Base-by-base conservation (phyloP, 2,888 invertebrate species). In the Patella caerulea region DNA sequence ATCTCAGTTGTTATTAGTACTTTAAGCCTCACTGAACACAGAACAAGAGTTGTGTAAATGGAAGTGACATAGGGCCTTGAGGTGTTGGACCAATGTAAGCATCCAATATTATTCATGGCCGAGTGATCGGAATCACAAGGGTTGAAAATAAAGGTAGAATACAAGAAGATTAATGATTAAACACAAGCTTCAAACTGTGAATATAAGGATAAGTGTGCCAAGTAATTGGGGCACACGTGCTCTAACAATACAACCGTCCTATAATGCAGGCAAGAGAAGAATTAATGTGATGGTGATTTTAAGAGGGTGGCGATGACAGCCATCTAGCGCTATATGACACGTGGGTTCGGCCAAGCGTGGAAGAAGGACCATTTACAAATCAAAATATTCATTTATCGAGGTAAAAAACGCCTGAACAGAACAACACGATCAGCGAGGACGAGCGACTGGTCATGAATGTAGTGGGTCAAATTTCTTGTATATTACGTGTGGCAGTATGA, bases 241-340 rank as follows among this genome's bases (percentile, higher is more conserved):
- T 19, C 19, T 24, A 65, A 65, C 65, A 65, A 65, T 24, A 65
- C 65, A 65, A 24, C 65, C 12, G 19, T 65, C 65, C 24, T 65
- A 65, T 65, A 19, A 65, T 11, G 24, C 19, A 24, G 65, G 24
- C 65, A 65, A 65, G 65, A 65, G 65, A 65, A 24, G 24, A 65
- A 65, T 24, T 65, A 65, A 65, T 65, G 65, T 65, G 65, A 24
- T 24, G 65, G 65, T 65, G 65, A 65, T 65, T 65, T 65, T 65
- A 65, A 65, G 24, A 65, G 65, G 65, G 65, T 65, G 19, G 24
- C 11, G 19, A 65, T 65, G 65, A 65, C 24, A 19, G 24, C 19
- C 19, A 65, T 65, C 12, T 24, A 24, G 65, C 19, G 24, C 19
- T 65, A 3, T 19, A 9, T 19, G 65, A 65, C 65, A 65, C 65